Conservation (phyloP, 53 echinoderm and acorn worm species). For the Stichopus horrens region DNA sequence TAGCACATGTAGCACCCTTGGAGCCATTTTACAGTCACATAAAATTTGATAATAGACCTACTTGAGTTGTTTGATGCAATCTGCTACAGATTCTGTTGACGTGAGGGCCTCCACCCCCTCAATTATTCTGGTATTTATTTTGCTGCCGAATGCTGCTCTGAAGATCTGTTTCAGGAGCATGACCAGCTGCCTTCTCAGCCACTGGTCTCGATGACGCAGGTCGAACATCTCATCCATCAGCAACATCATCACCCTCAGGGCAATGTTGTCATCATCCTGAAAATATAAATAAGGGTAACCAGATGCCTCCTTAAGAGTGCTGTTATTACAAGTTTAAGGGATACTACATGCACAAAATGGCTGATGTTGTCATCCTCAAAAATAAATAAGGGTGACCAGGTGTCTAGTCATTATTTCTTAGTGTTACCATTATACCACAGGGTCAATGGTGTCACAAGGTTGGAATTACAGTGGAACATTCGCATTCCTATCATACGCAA, state of each 20-base stretch:
- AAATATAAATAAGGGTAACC: neutral
- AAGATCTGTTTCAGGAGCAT: constrained; percentile 87
- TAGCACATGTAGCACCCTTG: too few species aligned
- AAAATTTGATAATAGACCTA: constrained; percentile 35
- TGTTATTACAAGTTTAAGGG: neutral
- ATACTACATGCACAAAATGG: neutral
- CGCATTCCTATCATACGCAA: too few species aligned
- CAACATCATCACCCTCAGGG: constrained; percentile 90
- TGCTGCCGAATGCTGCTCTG: constrained; percentile 91
- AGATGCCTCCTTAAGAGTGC: neutral
- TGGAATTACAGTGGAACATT: too few species aligned
- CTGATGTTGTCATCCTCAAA: neutral
- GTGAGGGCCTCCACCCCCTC: constrained; percentile 89
- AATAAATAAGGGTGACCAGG: neutral
- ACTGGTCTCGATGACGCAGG: constrained; percentile 93
- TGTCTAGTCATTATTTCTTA: neutral
- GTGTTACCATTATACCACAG: too few species aligned
- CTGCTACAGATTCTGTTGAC: constrained; percentile 88
- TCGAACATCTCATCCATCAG: constrained; percentile 98
- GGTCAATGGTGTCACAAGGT: too few species aligned
- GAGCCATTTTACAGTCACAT: neutral
- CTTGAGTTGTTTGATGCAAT: constrained; percentile 92
- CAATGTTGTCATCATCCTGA: constrained; percentile 98
- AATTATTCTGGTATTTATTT: constrained; percentile 86
- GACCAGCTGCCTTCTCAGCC: constrained; percentile 85